Conservation (phyloP, 2,113 vertebrate genomes). For the Drymodes brunneopygia region DNA sequence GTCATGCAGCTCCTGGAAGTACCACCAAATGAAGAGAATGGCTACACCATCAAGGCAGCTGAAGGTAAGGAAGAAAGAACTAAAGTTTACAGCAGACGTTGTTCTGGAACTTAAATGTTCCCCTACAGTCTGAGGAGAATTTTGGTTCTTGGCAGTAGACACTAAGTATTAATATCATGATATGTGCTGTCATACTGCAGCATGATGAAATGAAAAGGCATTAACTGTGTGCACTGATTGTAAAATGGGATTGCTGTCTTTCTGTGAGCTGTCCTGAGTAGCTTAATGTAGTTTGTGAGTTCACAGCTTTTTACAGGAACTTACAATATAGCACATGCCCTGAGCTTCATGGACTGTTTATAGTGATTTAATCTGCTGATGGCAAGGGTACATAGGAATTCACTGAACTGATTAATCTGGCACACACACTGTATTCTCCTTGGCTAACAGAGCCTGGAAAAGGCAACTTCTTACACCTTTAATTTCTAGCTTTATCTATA, state of each 20-base stretch:
- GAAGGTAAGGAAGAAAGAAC: conserved; percentile 76
- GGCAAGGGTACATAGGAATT: background rate
- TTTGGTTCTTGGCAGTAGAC: background rate
- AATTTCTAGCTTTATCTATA: background rate
- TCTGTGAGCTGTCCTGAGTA: background rate
- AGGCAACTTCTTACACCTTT: background rate
- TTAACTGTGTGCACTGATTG: background rate
- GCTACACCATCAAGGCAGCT: conserved; percentile 88
- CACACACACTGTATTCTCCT: background rate
- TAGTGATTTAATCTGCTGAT: background rate
- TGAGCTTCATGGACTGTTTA: background rate
- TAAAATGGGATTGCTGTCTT: background rate
- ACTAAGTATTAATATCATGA: background rate
- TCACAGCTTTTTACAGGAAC: background rate
- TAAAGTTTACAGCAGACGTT: background rate
- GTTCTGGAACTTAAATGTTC: background rate
- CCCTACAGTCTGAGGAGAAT: background rate
- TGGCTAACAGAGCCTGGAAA: background rate
- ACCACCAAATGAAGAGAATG: conserved; percentile 72
- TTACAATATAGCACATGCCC: background rate
- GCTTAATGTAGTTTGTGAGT: background rate
- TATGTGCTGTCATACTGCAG: background rate
- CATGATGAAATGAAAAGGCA: background rate
- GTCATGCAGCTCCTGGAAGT: conserved; percentile 92
- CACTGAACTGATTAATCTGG: background rate